Evolutionary conservation across 2,113 vertebrate genomes (phyloP).

Genomic region (Proteles cristata): DNA sequence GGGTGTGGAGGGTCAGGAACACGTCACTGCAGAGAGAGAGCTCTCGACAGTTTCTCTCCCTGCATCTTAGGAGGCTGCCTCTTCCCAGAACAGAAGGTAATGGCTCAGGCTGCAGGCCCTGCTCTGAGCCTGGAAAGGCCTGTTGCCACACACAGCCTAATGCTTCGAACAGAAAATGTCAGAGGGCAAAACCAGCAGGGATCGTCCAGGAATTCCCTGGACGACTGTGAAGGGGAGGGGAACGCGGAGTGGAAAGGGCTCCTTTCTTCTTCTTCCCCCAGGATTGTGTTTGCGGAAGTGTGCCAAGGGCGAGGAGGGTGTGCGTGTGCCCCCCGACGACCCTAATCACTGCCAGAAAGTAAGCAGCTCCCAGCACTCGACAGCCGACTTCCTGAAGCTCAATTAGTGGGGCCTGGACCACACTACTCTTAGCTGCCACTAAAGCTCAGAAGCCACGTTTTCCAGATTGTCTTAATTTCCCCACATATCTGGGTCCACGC

Average conservation of each 20-base stretch:
- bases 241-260: accelerated
- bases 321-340: accelerated
- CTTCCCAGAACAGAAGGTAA: neutral
- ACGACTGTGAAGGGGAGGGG: accelerated
- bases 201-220: neutral
- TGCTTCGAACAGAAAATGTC: neutral
- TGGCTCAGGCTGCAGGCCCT: neutral
- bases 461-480: conserved; percentile 53
- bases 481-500: neutral
- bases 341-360: neutral
- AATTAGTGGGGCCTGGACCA: neutral
- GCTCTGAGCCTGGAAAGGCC: neutral
- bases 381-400: neutral
- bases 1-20: neutral
- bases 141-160: neutral
- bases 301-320: neutral
- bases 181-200: neutral
- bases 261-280: neutral
- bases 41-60: neutral
- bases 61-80: neutral
- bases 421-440: neutral
- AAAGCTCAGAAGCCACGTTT: neutral
- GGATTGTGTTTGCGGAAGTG: neutral
- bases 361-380: neutral
- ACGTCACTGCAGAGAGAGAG: neutral